Evolutionary conservation across 2,888 invertebrate genomes (phyloP), one percentile per base, ranked within the genome.

Genomic region (Aromia moschata): DNA sequence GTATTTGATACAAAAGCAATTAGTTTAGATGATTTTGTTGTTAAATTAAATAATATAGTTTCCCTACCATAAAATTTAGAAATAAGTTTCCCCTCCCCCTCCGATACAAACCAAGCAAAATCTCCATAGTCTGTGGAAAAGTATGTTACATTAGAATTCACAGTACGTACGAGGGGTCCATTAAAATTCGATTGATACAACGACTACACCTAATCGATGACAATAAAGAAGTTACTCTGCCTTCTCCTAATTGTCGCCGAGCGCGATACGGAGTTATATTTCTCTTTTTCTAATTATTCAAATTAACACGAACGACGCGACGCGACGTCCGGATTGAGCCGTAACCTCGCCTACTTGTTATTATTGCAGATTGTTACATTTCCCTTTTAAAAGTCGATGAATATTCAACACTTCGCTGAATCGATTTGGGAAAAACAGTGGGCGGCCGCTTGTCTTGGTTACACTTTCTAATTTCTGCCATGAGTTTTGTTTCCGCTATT

Each of bases 121-220:
- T n/a, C n/a, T n/a, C n/a, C n/a, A n/a, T n/a, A n/a, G n/a, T n/a
- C n/a, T n/a, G n/a, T n/a, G n/a, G n/a, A n/a, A n/a, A n/a, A n/a
- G n/a, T n/a, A n/a, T n/a, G n/a, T n/a, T n/a, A n/a, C n/a, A 62
- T 65, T 60, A 47, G 58, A 62, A 65, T 65, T 62, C 65, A 15
- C 53, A 18, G 52, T 56, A 47, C 57, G 60, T 56, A 37, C n/a
- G 17, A 55, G 56, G 41, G 51, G 56, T 59, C 59, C 56, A 62
- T 64, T 64, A 62, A 54, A 57, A 60, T 65, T 60, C 59, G 57
- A 62, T 62, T 60, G 65, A 62, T 58, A 60, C 62, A 60, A 57
- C 56, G 53, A 56, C 60, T 55, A 51, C 14, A 62, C 52, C 62
- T 57, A 65, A 65, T 65, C 62, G 65, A 63, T 63, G 60, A 61